Base-by-base conservation (phyloP, 2,888 invertebrate species). In the Blastobasis lacticolella region DNA sequence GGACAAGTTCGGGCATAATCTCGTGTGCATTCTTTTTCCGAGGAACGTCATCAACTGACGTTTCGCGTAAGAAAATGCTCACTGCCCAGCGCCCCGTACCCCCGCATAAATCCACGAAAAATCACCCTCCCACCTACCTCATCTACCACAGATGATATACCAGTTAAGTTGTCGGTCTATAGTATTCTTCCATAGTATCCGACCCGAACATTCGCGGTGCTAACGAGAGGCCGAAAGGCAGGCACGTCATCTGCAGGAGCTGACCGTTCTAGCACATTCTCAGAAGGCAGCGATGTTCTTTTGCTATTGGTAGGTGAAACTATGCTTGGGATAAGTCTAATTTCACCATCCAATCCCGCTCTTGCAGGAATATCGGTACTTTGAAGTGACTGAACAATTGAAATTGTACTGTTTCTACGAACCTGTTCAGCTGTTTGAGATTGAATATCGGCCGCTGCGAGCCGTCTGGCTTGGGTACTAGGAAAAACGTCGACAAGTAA, bases 151-250 rank as follows among this genome's bases (percentile, higher is more conserved):
- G n/a, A n/a, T n/a, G n/a, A n/a, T n/a, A n/a, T n/a, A n/a, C n/a
- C n/a, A n/a, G n/a, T n/a, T n/a, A n/a, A n/a, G n/a, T n/a, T n/a
- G n/a, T n/a, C n/a, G n/a, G n/a, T n/a, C n/a, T n/a, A n/a, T n/a
- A n/a, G n/a, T n/a, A n/a, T n/a, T n/a, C n/a, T n/a, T n/a, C n/a
- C n/a, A n/a, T n/a, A n/a, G n/a, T n/a, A n/a, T n/a, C 37, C 6
- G 55, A 48, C 5, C 63, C 54, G 50, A 66, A 67, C 7, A 53
- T 55, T 42, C 52, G 46, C 0, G 64, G 63, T 4, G 63, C 62
- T 5, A n/a, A n/a, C n/a, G n/a, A n/a, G n/a, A n/a, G n/a, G n/a
- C n/a, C n/a, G n/a, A n/a, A n/a, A n/a, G n/a, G 53, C 58, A 0
- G 61, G 53, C 5, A 69, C 57, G 6, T 61, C 64, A 58, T 55